Evolutionary conservation across 2,113 vertebrate species (phyloP).

Genomic region (Muntiacus reevesi): DNA sequence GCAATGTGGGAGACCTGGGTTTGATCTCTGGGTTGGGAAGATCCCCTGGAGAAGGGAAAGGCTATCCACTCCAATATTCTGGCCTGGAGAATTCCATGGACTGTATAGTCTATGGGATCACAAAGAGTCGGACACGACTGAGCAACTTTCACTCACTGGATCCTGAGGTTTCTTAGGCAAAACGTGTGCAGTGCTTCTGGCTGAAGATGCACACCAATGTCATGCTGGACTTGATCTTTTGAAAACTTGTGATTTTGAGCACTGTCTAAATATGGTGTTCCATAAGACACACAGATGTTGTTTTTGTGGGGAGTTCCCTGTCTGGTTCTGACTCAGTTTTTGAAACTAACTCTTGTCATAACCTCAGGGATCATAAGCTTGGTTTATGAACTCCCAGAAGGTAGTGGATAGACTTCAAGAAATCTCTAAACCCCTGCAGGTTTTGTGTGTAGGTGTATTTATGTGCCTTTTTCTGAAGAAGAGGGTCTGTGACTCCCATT

Average conservation of each 20-base stretch:
- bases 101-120: background rate
- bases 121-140: background rate
- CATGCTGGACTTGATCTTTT: background rate
- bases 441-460: background rate
- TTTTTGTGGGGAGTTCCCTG: background rate
- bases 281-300: background rate
- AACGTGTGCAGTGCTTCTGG: background rate
- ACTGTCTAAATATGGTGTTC: accelerated
- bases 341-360: background rate
- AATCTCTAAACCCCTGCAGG: background rate
- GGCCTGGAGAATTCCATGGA: background rate
- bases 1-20: background rate
- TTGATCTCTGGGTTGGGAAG: background rate
- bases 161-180: background rate
- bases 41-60: background rate
- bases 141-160: background rate
- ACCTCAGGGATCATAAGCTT: background rate
- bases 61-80: background rate
- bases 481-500: background rate
- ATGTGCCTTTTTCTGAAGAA: background rate
- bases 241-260: background rate
- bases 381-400: background rate
- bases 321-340: background rate
- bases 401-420: background rate
- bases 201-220: background rate